Evolutionary conservation across 1,140 invertebrate species (phyloP).

Genomic region (Achroia grisella): DNA sequence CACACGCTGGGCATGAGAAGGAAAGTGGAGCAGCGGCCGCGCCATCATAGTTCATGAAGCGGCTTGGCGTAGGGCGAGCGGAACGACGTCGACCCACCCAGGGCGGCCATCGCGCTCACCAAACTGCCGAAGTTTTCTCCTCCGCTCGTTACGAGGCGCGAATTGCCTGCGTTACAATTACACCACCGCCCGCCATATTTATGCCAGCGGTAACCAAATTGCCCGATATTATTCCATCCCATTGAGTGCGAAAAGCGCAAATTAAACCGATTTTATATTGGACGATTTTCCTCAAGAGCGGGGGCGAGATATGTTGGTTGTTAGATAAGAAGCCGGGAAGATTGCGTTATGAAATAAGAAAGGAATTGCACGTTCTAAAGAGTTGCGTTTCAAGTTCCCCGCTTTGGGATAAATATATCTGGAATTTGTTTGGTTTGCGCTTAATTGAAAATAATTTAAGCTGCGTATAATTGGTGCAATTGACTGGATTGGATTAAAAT

Average conservation of each 20-base stretch:
- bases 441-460: constrained; percentile 23
- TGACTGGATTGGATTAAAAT: constrained; percentile 16
- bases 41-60: too few species aligned
- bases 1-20: too few species aligned
- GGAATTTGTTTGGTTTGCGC: constrained; percentile 22
- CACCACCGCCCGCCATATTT: constrained; percentile 68
- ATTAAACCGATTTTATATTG: constrained; percentile 74
- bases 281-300: constrained; percentile 67
- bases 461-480: constrained; percentile 8
- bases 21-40: too few species aligned
- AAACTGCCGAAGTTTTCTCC: constrained; percentile 67
- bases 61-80: constrained; percentile 7
- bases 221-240: constrained; percentile 73
- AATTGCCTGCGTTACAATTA: constrained; percentile 71
- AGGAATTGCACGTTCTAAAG: constrained; percentile 66
- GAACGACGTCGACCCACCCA: constrained; percentile 9
- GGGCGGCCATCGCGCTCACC: constrained; percentile 32
- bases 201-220: constrained; percentile 72
- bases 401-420: constrained; percentile 46
- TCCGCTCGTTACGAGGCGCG: constrained; percentile 66
- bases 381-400: constrained; percentile 46
- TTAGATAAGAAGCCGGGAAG: constrained; percentile 66
- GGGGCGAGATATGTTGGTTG: constrained; percentile 67
- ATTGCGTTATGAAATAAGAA: constrained; percentile 73
- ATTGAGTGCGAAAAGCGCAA: constrained; percentile 73